phyloP scores from a whole-genome alignment of 2,113 vertebrate species.

The Felis catus region F.catus_Fca126_mat1.0 CM031424.1:13090501-13091000 shows the following conservation, averaged over 20 bases:
- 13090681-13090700: background rate
- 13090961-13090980: background rate
- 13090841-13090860: background rate
- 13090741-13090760: background rate
- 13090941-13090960: background rate
- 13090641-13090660: background rate
- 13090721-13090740: background rate
- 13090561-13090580: background rate
- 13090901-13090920: background rate
- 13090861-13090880: background rate
- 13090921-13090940: background rate
- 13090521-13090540: background rate
- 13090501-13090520: background rate
- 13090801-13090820: background rate
- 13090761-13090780: slow-evolving; percentile 22
- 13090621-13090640: background rate
- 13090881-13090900: background rate
- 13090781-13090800: background rate
- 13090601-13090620: background rate
- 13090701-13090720: background rate
- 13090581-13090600: background rate
- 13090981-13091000: background rate
- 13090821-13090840: background rate
- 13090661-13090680: background rate
- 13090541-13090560: background rate